Conservation (phyloP, 2,888 invertebrate genomes). For the Thecocarcelia acutangulata region DNA sequence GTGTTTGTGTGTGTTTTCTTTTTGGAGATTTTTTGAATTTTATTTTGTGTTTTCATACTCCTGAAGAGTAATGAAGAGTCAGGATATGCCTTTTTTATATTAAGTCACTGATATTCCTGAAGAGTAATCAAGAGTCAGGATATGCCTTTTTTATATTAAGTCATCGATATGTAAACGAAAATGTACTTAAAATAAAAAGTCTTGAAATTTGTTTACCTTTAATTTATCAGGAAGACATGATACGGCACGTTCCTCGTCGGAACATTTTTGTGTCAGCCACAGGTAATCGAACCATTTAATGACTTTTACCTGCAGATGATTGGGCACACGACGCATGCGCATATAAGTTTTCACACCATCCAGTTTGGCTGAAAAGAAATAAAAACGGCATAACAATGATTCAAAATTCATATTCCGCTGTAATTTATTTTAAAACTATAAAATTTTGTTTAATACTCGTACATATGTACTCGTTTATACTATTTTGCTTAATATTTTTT, state of each 20-base stretch:
- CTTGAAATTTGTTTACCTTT: conserved; percentile 83
- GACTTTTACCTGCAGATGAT: conserved; percentile 96
- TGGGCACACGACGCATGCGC: conserved; percentile 97
- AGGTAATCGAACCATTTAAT: conserved; percentile 99
- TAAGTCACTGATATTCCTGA: no score
- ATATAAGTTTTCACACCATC: conserved; percentile 99
- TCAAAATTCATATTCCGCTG: no score
- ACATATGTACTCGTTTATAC: neutral
- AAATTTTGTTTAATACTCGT: neutral
- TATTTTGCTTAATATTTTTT: neutral
- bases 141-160: no score
- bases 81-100: no score
- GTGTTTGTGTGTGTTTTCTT: no score
- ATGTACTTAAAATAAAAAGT: no score
- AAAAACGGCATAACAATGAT: neutral
- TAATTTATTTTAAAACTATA: neutral
- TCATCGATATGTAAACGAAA: no score
- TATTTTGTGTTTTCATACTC: no score
- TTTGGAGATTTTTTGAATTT: no score
- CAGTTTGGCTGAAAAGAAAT: conserved; percentile 89
- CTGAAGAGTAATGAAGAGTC: no score
- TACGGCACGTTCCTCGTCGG: conserved; percentile 97
- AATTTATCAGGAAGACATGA: conserved; percentile 98
- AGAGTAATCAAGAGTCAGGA: no score
- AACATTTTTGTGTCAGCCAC: conserved; percentile 99